These are phyloP conservation scores for Sebastes oblongus DNA, from an alignment of 2,797 vertebrate genomes.

Conservation along the genomic window DNA sequence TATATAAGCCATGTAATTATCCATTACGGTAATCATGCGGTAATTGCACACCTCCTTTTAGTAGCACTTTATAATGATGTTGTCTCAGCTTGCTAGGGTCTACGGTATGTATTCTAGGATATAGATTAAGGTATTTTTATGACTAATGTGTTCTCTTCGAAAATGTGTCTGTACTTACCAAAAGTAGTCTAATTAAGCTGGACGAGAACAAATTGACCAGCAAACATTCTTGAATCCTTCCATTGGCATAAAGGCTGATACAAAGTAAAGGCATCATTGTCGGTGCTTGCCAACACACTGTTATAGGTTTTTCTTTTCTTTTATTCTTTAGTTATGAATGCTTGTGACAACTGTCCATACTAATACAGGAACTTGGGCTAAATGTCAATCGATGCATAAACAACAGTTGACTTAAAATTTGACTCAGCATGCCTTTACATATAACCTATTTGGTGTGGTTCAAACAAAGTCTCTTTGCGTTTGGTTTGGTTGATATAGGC, in stretches of 20 bases:
- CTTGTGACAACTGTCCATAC: neutral
- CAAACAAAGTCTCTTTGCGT: neutral
- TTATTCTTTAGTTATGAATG: neutral
- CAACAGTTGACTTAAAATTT: neutral
- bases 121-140: neutral
- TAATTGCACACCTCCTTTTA: neutral
- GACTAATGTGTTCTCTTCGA: neutral
- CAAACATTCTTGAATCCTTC: neutral
- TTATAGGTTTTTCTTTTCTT: neutral
- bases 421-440: neutral
- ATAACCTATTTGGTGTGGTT: neutral
- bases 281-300: neutral
- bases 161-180: neutral
- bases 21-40: neutral
- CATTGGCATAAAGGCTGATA: neutral
- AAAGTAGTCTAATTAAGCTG: neutral
- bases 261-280: neutral
- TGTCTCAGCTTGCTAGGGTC: neutral
- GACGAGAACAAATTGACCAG: neutral
- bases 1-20: conserved; percentile 5
- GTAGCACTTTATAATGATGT: neutral
- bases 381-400: neutral
- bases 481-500: neutral
- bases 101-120: neutral
- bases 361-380: too few species aligned